Evolutionary conservation across 1,140 invertebrate species (phyloP), one percentile per base, ranked within the genome.

Genomic region (Atta texana): DNA sequence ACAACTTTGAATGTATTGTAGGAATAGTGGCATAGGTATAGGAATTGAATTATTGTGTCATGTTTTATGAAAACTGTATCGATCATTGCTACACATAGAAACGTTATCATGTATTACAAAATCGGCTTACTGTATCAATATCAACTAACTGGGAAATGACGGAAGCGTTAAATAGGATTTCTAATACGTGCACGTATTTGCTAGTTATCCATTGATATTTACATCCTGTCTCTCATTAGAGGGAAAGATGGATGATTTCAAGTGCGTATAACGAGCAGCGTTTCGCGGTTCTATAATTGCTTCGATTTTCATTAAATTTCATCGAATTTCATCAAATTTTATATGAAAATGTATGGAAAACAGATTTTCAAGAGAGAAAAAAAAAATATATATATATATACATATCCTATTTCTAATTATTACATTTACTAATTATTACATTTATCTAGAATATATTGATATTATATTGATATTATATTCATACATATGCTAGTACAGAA

Each of bases 211-310:
- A 64, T 80, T 74, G 34, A 84, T 85, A 81, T 71, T 64, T 68
- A 71, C 66, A 66, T 87, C 86, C 82, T 77, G 76, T 55, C 64
- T 28, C 75, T 91, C 90, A 91, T 91, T 91, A 91, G 78, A 39
- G 64, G 21, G 39, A 34, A 55, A 87, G 75, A 81, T 85, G 64
- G 80, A 85, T 90, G 55, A 88, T 82, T 85, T 57, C 68, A 81
- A 68, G 21, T 28, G 34, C 39, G 39, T 31, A 24, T 72, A 59
- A 82, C 44, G 63, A 49, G 49, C 66, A 63, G 39, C 71, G 55
- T 75, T 51, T 76, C 21, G 14, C 24, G 16, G 18, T 57, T 21
- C 6, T 55, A 72, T 82, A 88, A 87, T 87, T 87, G 53, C 61
- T 64, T 86, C 72, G 87, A 92, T 31, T 31, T 31, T 31, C 28